Conservation (phyloP, 2,797 vertebrate genomes). For the Phoebastria nigripes region DNA sequence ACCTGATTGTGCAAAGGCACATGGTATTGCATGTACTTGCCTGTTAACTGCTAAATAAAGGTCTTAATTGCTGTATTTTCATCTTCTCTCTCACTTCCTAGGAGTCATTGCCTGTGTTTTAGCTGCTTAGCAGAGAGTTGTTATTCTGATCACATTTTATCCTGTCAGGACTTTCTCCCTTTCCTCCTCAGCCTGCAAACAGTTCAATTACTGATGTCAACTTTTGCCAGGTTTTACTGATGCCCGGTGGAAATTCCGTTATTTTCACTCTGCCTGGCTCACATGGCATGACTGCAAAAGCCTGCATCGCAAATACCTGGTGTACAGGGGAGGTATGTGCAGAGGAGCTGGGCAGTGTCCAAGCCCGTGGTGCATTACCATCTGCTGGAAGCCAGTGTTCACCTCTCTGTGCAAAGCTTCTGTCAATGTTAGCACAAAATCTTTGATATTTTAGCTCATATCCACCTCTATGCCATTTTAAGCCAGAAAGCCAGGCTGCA, state of each 20-base stretch:
- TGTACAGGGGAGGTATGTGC: accelerated
- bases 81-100: background rate
- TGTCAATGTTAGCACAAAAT: background rate
- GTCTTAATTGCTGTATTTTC: constrained; percentile 20
- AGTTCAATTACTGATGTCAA: background rate
- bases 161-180: background rate
- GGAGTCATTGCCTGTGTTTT: background rate
- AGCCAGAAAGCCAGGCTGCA: background rate
- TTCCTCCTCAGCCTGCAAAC: background rate
- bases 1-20: background rate
- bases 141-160: background rate
- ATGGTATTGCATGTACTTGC: background rate
- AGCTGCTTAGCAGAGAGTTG: background rate
- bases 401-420: background rate
- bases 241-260: background rate
- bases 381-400: background rate
- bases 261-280: background rate
- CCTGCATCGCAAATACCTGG: background rate
- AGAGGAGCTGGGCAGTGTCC: background rate
- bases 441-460: background rate
- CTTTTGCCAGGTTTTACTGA: background rate
- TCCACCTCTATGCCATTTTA: background rate
- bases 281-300: accelerated
- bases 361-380: background rate
- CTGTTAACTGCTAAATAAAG: background rate